Base-by-base conservation (phyloP, 2,113 vertebrate genomes). In the Lota lota region DNA sequence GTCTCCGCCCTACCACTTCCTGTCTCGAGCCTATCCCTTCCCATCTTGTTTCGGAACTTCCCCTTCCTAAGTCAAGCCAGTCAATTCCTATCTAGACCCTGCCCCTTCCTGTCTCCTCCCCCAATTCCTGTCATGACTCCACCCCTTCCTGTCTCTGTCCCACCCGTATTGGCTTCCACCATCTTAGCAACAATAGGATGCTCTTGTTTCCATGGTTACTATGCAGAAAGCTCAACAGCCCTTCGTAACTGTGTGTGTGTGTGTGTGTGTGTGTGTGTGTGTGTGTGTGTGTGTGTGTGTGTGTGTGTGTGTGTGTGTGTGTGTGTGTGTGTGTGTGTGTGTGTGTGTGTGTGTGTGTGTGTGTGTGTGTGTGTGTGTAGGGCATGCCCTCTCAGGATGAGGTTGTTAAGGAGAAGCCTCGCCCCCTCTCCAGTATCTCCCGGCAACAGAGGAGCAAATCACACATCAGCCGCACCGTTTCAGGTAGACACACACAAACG, bases 391-490 rank as follows among this genome's bases (percentile, higher is more conserved):
- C 92, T 66, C 96, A 96, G 88, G 97, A 99, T 16, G 97, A 99
- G 22, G 62, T 76, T 0, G 15, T 71, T 6, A 91, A 83, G 76
- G 92, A 93, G 22, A 94, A 92, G 82, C 87, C 93, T 0, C 93
- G 95, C 76, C 94, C 93, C 0, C 78, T 93, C 6, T 90, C 93
- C 61, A 92, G 89, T 85, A 87, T 93, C 73, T 87, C 94, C 19
- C 90, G 95, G 59, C 95, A 94, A 73, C 94, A 92, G 64, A 89
- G 91, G 76, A 96, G 83, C 87, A 98, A 95, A 90, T 92, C 92
- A 36, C 94, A 96, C 73, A 91, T 98, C 87, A 96, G 95, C 0
- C 95, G 96, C 88, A 96, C 96, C 14, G 92, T 95, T 0, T 94
- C 96, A 91, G 93, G 97, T 99, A 93, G 83, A 64, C n/a, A 65